Evolutionary conservation across 2,113 vertebrate species (phyloP).

Genomic region (Rostratula benghalensis): DNA sequence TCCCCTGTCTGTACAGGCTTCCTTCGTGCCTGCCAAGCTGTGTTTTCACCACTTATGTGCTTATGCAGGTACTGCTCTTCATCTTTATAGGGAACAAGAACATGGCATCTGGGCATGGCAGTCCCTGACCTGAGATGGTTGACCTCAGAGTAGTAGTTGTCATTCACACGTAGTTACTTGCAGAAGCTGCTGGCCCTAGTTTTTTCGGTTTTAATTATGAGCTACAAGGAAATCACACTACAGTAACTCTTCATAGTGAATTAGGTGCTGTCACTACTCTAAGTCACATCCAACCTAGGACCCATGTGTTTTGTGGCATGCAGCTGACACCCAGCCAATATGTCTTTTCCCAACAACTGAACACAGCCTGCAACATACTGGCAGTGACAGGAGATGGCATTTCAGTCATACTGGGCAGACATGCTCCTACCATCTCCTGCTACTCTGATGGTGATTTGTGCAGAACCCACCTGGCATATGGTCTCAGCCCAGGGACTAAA

Average conservation of each 20-base stretch:
- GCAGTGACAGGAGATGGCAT: conserved; percentile 19
- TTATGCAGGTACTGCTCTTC: not conserved
- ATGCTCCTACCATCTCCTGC: not conserved
- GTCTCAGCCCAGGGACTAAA: not conserved
- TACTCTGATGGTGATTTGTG: not conserved
- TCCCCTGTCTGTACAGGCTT: not conserved
- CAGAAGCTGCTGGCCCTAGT: not conserved
- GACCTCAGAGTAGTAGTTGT: not conserved
- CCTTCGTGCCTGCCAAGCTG: rapidly evolving
- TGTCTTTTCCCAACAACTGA: not conserved
- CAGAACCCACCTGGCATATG: not conserved
- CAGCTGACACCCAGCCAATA: not conserved
- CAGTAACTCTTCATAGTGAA: not conserved
- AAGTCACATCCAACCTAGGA: not conserved
- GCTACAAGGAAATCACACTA: not conserved
- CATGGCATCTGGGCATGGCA: not conserved
- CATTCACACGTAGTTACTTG: not conserved
- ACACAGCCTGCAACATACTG: not conserved
- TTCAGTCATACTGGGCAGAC: not conserved
- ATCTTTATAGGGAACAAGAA: not conserved
- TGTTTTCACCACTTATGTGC: not conserved
- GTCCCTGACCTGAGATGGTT: not conserved
- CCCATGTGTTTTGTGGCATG: not conserved
- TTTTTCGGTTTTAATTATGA: not conserved
- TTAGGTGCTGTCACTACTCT: not conserved